Percentiles rank a stretch among this genome's conserved stretches.
Conservation (phyloP, 2,797 vertebrate genomes). For the Alcedo quadribrachys region DNA sequence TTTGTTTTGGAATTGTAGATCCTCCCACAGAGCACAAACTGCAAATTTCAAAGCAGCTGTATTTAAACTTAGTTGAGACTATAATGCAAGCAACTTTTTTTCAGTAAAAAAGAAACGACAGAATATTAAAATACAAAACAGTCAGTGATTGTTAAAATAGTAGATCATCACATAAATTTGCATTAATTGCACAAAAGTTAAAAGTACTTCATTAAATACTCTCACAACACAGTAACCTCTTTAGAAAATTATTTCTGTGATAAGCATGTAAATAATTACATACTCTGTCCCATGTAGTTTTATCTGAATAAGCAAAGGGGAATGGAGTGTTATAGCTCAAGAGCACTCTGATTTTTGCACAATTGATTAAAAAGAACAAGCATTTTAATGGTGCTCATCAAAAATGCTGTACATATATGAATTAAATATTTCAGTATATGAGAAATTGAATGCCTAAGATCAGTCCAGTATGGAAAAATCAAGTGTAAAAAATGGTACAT, state of each 20-base stretch:
- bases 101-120: not conserved
- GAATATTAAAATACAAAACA: slow-evolving; percentile 35
- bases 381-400: slow-evolving; percentile 50
- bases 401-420: slow-evolving; percentile 5
- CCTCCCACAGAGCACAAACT: slow-evolving; percentile 6
- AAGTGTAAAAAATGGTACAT: slow-evolving; percentile 28
- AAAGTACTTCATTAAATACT: slow-evolving; percentile 60
- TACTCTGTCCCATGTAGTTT: slow-evolving; percentile 41
- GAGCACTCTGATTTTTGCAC: slow-evolving; percentile 33
- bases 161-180: slow-evolving; percentile 64
- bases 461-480: slow-evolving; percentile 34
- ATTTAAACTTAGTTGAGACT: slow-evolving; percentile 24
- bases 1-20: not conserved
- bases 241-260: slow-evolving; percentile 60
- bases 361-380: slow-evolving; percentile 60
- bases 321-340: slow-evolving; percentile 19
- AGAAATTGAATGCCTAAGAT: slow-evolving; percentile 21
- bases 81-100: slow-evolving; percentile 49
- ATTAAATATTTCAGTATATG: slow-evolving; percentile 22
- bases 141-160: slow-evolving; percentile 56
- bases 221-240: slow-evolving; percentile 45
- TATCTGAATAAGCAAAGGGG: slow-evolving; percentile 20
- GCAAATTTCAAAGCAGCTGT: slow-evolving; percentile 52
- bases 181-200: slow-evolving; percentile 62
- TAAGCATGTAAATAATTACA: slow-evolving; percentile 66